phyloP scores from a whole-genome alignment of 2,888 invertebrate species.

The Drosophila antonietae region DNA sequence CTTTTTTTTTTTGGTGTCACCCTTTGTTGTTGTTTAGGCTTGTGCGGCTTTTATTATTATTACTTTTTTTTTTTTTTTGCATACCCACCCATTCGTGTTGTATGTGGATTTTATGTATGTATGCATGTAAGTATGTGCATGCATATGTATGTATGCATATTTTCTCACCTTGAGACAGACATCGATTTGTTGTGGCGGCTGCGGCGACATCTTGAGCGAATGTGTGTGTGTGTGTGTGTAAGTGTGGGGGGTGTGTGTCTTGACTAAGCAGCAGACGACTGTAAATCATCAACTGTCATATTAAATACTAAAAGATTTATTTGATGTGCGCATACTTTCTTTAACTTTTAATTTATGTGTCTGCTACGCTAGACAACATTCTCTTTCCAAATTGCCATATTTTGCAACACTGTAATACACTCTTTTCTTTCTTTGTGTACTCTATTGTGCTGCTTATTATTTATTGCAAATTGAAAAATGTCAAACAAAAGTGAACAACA shows the following conservation, averaged over 20 bases:
- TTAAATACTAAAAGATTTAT: constrained; percentile 44
- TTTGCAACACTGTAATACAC: constrained; percentile 31
- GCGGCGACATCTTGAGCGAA: constrained; percentile 35
- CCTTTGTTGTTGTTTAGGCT: constrained; percentile 42
- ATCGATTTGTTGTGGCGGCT: constrained; percentile 74
- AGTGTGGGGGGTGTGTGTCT: constrained; percentile 5
- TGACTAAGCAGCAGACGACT: constrained; percentile 48
- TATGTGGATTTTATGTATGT: neutral
- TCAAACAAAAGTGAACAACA: constrained; percentile 43
- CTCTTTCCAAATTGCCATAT: constrained; percentile 18
- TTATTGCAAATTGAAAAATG: constrained; percentile 74
- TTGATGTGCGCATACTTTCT: constrained; percentile 43
- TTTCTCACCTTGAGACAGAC: constrained; percentile 74
- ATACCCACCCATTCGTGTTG: constrained; percentile 41
- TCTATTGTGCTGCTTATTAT: constrained; percentile 38
- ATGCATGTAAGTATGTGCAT: no score
- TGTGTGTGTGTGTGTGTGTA: neutral
- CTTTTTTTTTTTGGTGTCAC: constrained; percentile 33
- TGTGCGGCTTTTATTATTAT: constrained; percentile 18
- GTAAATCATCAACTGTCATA: constrained; percentile 68
- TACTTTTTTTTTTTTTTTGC: constrained; percentile 30
- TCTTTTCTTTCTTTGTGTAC: constrained; percentile 1
- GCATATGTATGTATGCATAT: constrained; percentile 7
- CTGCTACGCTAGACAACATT: constrained; percentile 43
- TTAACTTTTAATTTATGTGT: constrained; percentile 62